phyloP scores from a whole-genome alignment of 2,888 invertebrate species.

The Pasiphila rectangulata region DNA sequence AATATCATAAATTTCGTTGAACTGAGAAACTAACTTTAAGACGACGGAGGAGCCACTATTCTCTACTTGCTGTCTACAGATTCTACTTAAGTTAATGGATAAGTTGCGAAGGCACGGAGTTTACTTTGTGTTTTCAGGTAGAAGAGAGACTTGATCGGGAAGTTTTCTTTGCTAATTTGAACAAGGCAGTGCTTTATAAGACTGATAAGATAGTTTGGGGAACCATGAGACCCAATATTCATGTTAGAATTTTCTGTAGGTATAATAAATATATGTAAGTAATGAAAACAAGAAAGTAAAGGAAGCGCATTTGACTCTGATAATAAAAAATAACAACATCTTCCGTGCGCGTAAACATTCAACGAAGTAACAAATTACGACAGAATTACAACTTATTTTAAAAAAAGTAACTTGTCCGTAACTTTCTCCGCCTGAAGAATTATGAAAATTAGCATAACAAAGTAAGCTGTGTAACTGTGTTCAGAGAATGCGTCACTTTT shows the following conservation, averaged over 20 bases:
- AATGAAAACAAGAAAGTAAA: background rate
- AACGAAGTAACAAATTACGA: conserved; percentile 69
- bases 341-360: conserved; percentile 49
- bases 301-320: background rate
- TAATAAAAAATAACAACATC: conserved; percentile 3
- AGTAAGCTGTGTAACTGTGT: conserved; percentile 72
- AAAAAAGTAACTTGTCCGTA: conserved; percentile 70
- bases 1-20: conserved; percentile 67
- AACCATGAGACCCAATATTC: conserved; percentile 35
- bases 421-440: conserved; percentile 74
- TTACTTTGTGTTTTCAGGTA: conserved; percentile 81
- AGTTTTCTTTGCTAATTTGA: conserved; percentile 79
- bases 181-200: conserved; percentile 73
- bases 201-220: conserved; percentile 64
- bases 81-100: conserved; percentile 81
- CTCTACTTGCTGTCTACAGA: conserved; percentile 75
- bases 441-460: conserved; percentile 80
- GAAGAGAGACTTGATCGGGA: conserved; percentile 77
- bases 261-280: background rate
- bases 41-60: conserved; percentile 57
- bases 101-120: conserved; percentile 78
- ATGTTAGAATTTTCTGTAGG: background rate
- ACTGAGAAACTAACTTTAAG: conserved; percentile 62
- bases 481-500: conserved; percentile 67
- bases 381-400: conserved; percentile 74